Conservation (phyloP, 2,113 vertebrate species). For the Stegastes partitus region DNA sequence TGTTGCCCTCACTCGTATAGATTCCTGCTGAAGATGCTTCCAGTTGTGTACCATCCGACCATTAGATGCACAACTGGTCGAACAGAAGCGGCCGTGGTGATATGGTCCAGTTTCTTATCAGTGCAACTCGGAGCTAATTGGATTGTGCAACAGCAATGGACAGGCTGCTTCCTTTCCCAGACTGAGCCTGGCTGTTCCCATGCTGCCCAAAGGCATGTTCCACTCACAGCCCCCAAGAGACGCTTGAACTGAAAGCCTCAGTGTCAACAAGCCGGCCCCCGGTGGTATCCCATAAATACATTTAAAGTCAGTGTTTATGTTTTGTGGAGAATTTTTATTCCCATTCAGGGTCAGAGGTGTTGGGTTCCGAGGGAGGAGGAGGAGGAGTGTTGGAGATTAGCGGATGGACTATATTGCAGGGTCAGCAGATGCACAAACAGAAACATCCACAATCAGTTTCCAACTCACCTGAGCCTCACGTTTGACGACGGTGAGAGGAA, state of each 20-base stretch:
- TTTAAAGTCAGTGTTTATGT: neutral
- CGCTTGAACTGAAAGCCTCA: constrained; percentile 34
- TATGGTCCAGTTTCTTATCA: constrained; percentile 63
- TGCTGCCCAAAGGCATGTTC: constrained; percentile 45
- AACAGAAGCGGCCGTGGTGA: constrained; percentile 46
- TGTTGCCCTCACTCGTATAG: neutral
- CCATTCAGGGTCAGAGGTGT: neutral
- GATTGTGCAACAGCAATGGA: constrained; percentile 72
- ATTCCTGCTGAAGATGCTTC: constrained; percentile 30
- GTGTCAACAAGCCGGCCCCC: constrained; percentile 26
- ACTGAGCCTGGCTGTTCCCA: constrained; percentile 61
- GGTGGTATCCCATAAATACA: neutral
- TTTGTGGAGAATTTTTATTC: neutral
- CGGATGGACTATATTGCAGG: neutral
- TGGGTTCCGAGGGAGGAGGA: too few species aligned
- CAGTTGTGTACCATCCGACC: constrained; percentile 5
- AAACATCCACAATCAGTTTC: constrained; percentile 8
- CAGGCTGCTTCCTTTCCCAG: constrained; percentile 85
- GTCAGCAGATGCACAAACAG: neutral
- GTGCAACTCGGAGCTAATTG: constrained; percentile 68
- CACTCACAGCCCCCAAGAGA: constrained; percentile 33
- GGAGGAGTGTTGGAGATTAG: neutral
- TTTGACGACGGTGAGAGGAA: too few species aligned
- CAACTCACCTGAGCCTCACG: neutral
- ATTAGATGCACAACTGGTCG: constrained; percentile 29